Conservation (phyloP, 64 coral and sea anemone species). For the Cladopsammia gracilis region DNA sequence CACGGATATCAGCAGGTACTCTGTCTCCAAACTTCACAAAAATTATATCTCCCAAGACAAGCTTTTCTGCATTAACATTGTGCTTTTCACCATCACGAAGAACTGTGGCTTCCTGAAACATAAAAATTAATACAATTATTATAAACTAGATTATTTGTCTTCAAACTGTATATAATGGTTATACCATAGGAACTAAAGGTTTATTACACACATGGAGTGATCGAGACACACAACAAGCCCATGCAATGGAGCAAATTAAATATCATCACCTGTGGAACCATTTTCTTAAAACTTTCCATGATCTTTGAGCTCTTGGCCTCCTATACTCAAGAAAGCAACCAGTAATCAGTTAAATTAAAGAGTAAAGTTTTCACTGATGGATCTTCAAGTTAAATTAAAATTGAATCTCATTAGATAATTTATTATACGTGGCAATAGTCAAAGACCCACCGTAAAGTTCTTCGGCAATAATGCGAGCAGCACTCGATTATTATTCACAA, state of each 20-base stretch:
- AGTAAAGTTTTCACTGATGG: neutral
- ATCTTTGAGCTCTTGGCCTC: slow-evolving; percentile 97
- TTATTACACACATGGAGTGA: neutral
- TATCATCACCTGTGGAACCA: slow-evolving; percentile 89
- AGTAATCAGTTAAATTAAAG: neutral
- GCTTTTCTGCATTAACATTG: slow-evolving; percentile 79
- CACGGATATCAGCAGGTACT: slow-evolving; percentile 94
- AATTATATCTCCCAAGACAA: slow-evolving; percentile 94
- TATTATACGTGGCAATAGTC: no score
- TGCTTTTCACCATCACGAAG: slow-evolving; percentile 92
- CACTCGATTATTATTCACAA: no score
- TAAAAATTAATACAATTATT: no score
- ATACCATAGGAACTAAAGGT: no score
- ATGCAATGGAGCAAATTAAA: neutral
- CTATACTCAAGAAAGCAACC: slow-evolving; percentile 44
- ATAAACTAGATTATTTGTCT: no score
- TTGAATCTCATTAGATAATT: no score
- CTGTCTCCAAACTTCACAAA: slow-evolving; percentile 97
- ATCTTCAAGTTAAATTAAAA: no score
- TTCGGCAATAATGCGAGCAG: no score
- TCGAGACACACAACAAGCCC: neutral
- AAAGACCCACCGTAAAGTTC: no score
- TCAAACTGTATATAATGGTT: no score
- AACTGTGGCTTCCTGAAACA: slow-evolving; percentile 85
- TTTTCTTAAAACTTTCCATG: slow-evolving; percentile 99